Percentiles rank a stretch among this genome's conserved stretches.
These are phyloP conservation scores for Falco naumanni DNA, from an alignment of 2,797 vertebrate species.

Conservation along the genomic window DNA sequence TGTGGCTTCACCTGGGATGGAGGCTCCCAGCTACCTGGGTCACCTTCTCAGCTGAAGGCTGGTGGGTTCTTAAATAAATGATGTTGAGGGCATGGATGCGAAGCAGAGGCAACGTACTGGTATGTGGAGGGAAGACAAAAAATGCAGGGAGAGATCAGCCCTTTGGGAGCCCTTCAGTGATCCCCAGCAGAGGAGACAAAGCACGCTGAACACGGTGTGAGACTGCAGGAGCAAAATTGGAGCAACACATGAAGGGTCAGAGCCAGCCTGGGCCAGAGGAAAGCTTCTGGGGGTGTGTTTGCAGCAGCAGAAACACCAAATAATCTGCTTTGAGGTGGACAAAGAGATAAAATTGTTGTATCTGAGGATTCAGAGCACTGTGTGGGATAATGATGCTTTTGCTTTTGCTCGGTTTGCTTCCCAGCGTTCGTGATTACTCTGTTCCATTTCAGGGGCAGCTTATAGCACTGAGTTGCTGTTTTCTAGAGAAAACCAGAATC, in stretches of 20 bases:
- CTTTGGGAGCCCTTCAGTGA: not conserved
- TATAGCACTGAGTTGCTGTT: not conserved
- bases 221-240: not conserved
- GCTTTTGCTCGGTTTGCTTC: not conserved
- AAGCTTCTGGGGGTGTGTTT: not conserved
- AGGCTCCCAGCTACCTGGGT: not conserved
- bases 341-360: not conserved
- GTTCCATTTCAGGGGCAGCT: not conserved
- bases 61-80: not conserved
- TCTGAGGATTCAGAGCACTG: not conserved
- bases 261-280: not conserved
- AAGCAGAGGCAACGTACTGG: not conserved
- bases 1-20: not conserved
- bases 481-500: not conserved
- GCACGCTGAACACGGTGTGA: accelerated
- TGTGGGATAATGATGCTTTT: not conserved
- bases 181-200: not conserved
- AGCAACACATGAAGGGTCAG: not conserved
- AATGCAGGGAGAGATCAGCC: no score
- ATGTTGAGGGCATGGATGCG: not conserved
- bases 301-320: not conserved
- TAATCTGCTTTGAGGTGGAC: not conserved
- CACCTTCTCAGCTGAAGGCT: not conserved
- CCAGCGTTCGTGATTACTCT: not conserved
- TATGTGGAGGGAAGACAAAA: not conserved